phyloP scores from a whole-genome alignment of 30 jellyfish, hydroid and myxozoan species.

The Cassiopea xamachana region DNA sequence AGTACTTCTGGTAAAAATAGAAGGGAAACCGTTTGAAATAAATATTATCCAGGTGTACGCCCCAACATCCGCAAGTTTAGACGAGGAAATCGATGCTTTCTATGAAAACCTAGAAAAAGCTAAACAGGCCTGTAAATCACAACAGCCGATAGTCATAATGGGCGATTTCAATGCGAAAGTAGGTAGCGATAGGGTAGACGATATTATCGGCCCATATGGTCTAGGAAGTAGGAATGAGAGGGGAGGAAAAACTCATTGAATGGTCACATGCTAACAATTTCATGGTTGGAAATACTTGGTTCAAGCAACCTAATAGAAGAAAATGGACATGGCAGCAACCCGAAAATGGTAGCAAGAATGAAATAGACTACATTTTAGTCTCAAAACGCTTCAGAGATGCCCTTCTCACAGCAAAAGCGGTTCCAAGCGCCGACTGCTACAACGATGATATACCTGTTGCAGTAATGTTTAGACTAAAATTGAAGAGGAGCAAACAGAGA shows the following conservation, averaged over 20 bases:
- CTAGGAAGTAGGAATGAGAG: conserved; percentile 26
- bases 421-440: conserved; percentile 32
- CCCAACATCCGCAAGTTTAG: conserved; percentile 37
- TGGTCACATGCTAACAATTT: conserved; percentile 14
- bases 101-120: conserved; percentile 14
- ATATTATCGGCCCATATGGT: conserved; percentile 3
- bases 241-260: conserved; percentile 14
- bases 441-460: background rate
- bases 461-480: background rate
- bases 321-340: conserved; percentile 42
- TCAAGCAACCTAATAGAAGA: conserved; percentile 2
- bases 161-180: conserved; percentile 34
- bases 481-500: background rate
- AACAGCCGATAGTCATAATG: background rate
- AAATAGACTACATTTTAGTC: conserved; percentile 21
- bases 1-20: conserved; percentile 20
- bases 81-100: conserved; percentile 7
- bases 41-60: conserved; percentile 1
- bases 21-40: conserved; percentile 17
- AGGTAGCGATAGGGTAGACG: background rate
- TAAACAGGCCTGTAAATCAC: background rate
- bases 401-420: background rate
- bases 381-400: background rate
- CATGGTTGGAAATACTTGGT: conserved; percentile 23
- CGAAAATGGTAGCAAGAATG: background rate